Base-by-base conservation (phyloP, 1,140 invertebrate genomes). In the Heliconius melpomene region DNA sequence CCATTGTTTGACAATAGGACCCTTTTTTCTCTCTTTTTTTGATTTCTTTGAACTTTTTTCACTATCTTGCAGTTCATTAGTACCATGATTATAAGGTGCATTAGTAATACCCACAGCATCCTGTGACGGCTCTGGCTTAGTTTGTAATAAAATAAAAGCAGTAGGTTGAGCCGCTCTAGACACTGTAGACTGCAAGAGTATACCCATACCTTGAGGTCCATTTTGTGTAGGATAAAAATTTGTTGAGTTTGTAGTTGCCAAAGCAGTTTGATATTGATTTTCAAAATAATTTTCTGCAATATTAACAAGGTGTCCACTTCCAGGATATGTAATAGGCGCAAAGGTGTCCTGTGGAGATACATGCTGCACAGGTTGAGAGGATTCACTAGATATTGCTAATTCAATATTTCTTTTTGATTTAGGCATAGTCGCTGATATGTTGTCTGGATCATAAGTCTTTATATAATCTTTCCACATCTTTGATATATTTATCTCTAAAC, bases 381-480 rank as follows among this genome's bases (percentile, higher is more conserved):
- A 81, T 50, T 91, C 89, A 85, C 60, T 81, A 70, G 85, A 85
- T 29, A 86, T 54, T 6, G 83, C 74, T 23, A 90, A 77, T 52
- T 94, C 93, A 70, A 85, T 83, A 77, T 85, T 90, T 77, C 93
- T 83, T 83, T 94, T 94, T 52, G 92, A 93, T 85, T 94, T 94
- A 36, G 92, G 92, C 89, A 94, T 90, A 80, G 91, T 94, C 23
- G 91, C 91, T 80, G 86, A 85, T 81, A 94, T 91, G 80, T 94
- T 94, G 16, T 94, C 92, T 23, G 95, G 95, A 88, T 95, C 95
- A 91, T 94, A 95, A 54, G 92, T 93, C 79, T 94, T 94, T 16
- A 95, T 94, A 78, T 95, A 95, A 83, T 95, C 94, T 85, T 95
- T 95, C 94, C 95, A 95, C 94, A 95, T 95, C 87, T 95, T 95